phyloP scores from a whole-genome alignment of 53 echinoderm and acorn worm species.

The Henricia sp. region DNA sequence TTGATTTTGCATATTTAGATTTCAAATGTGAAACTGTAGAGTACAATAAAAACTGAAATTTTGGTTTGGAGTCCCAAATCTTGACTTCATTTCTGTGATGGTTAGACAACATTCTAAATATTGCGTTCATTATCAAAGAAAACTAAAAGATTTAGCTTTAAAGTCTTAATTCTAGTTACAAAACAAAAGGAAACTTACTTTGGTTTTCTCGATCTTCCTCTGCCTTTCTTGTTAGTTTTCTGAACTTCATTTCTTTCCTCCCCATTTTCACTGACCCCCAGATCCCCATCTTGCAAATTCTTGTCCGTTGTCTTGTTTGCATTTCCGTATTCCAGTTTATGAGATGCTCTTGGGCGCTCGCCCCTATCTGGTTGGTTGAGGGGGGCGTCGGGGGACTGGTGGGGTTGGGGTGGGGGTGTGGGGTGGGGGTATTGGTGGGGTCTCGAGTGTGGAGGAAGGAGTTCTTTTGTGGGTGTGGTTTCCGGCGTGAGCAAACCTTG shows the following conservation, averaged over 20 bases:
- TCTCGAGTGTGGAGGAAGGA: constrained; percentile 14
- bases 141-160: too few species aligned
- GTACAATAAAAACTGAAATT: too few species aligned
- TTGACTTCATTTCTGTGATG: too few species aligned
- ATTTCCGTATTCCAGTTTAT: constrained; percentile 8
- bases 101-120: too few species aligned
- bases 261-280: background rate
- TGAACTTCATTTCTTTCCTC: constrained; percentile 1
- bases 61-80: too few species aligned
- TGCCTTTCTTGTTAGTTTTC: constrained; percentile 21
- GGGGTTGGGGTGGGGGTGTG: background rate
- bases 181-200: constrained; percentile 42
- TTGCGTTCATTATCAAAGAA: too few species aligned
- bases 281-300: background rate
- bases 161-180: too few species aligned
- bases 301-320: background rate
- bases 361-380: background rate
- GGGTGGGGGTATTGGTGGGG: background rate
- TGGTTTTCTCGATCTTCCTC: constrained; percentile 29
- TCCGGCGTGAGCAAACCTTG: constrained; percentile 53
- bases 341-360: constrained; percentile 7
- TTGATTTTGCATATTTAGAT: too few species aligned
- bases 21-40: too few species aligned
- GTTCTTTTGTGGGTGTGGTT: constrained; percentile 60
- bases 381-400: background rate